These are phyloP conservation scores for Brevimyrus niger DNA, from an alignment of 2,113 vertebrate species.

Conservation along the genomic window DNA sequence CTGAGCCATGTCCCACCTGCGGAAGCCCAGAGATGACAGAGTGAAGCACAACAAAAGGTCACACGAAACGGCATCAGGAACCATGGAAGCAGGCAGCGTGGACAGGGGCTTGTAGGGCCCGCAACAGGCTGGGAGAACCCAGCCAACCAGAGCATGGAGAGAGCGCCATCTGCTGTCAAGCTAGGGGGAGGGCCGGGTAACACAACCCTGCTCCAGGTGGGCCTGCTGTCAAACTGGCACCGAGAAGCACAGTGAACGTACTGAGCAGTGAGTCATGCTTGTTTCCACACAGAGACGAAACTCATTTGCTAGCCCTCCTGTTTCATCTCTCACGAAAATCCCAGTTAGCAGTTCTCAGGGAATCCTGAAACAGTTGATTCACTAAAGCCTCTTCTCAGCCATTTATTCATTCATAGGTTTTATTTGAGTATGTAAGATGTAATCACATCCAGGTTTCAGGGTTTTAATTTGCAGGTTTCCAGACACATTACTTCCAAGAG, in stretches of 20 bases:
- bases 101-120: background rate
- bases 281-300: background rate
- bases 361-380: background rate
- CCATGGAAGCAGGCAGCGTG: background rate
- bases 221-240: background rate
- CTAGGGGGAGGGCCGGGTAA: background rate
- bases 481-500: background rate
- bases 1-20: slow-evolving; percentile 74
- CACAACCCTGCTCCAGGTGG: background rate
- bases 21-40: background rate
- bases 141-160: background rate
- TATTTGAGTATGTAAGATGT: background rate
- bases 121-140: background rate
- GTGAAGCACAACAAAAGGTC: slow-evolving; percentile 29
- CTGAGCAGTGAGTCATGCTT: background rate
- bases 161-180: slow-evolving; percentile 6
- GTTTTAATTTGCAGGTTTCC: background rate
- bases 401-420: background rate
- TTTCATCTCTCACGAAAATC: background rate
- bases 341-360: background rate
- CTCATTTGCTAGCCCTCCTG: background rate
- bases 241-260: background rate
- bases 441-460: background rate
- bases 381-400: background rate
- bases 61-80: background rate